Base-by-base conservation (phyloP, 2,888 invertebrate species). In the Perizoma affinitatum region DNA sequence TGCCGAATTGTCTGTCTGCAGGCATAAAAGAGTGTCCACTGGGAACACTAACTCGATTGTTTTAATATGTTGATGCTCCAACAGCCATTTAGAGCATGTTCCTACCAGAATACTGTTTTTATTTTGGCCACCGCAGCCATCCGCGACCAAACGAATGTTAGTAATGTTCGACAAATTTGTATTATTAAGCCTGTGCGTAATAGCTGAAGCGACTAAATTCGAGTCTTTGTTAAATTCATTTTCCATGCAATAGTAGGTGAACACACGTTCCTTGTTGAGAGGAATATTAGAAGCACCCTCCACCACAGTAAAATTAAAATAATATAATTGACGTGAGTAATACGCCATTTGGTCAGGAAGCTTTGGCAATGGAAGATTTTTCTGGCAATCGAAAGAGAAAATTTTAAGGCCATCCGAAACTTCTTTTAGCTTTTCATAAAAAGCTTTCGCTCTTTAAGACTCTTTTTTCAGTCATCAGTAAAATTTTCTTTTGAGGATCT, bases 211-310 rank as follows among this genome's bases (percentile, higher is more conserved):
- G 34, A 72, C 60, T 44, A 65, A 48, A 48, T 73, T 71, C 0
- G 71, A 49, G 54, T 66, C 58, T 67, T 69, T 73, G 40, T 8
- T 7, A 45, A 62, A 65, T 35, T 65, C 65, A 49, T 71, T 47
- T 64, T 69, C 68, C 40, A 65, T 68, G 67, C 78, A 76, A 53
- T 34, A 61, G 60, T 73, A 75, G 5, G 70, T 55, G 47, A 71
- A 74, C n/a, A 74, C 69, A 62, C 64, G 70, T 3, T 75, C 64
- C 53, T 66, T 65, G 38, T 58, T 68, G 44, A 75, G 63, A 54
- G 63, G 65, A 54, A 33, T 66, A 4, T 49, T 49, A 10, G 49
- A 49, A 40, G 38, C 6, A 36, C 49, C 49, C 11, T 49, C 40
- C 8, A 49, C 65, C 7, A 70, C 50, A 43, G 66, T 51, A 44